Percentiles rank a stretch among this genome's conserved stretches.
Conservation (phyloP, 1,140 invertebrate genomes). For the Nephila pilipes region DNA sequence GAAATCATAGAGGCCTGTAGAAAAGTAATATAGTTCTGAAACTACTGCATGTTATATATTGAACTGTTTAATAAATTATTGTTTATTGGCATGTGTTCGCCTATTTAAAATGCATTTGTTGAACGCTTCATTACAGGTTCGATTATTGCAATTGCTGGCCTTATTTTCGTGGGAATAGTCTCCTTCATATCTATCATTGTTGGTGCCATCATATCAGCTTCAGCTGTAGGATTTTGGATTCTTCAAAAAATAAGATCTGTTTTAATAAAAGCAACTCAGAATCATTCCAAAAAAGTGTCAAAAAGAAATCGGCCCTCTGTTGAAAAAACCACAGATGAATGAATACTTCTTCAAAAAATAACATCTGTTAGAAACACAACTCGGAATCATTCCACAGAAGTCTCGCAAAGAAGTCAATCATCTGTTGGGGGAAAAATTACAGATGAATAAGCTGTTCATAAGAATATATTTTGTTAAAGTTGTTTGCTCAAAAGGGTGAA, state of each 20-base stretch:
- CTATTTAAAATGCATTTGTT: background rate
- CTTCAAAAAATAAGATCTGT: background rate
- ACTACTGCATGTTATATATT: no score
- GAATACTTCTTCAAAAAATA: no score
- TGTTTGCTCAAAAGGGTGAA: background rate
- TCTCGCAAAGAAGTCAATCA: background rate
- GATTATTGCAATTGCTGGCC: constrained; percentile 57
- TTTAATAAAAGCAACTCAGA: background rate
- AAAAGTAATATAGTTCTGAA: no score
- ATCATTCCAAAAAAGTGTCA: background rate
- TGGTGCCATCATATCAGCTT: constrained; percentile 26
- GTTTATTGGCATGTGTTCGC: no score
- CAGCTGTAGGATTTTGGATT: constrained; percentile 26
- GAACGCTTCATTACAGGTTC: constrained; percentile 42
- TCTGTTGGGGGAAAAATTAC: background rate
- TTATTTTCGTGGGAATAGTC: constrained; percentile 61
- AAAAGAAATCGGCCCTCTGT: background rate
- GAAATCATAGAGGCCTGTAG: no score
- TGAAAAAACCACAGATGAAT: no score
- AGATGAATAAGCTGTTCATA: background rate
- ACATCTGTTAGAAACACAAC: no score
- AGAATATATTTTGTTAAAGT: background rate
- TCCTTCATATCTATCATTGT: constrained; percentile 61
- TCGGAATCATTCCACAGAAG: no score
- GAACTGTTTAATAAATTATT: no score